phyloP scores from a whole-genome alignment of 2,113 vertebrate species.

The Pterophyllum scalare region DNA sequence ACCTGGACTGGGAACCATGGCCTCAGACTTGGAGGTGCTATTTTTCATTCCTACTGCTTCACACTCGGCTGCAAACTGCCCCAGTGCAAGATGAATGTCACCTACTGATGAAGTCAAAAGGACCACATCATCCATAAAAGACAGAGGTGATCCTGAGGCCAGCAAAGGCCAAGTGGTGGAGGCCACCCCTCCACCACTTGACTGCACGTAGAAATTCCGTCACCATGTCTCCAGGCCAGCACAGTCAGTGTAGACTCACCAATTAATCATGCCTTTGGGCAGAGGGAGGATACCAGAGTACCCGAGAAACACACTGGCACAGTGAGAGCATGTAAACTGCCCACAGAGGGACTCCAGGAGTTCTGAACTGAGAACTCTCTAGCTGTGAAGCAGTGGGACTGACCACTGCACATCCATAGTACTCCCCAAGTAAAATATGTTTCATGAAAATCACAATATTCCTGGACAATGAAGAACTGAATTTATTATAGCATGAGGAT shows the following conservation, averaged over 20 bases:
- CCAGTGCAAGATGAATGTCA: not conserved
- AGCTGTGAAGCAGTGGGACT: not conserved
- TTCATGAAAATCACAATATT: no score
- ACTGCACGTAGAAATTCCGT: no score
- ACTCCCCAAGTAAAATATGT: not conserved
- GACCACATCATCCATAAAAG: not conserved
- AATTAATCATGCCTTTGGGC: not conserved
- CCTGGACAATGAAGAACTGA: not conserved
- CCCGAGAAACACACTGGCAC: not conserved
- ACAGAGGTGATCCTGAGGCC: not conserved
- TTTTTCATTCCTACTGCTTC: not conserved
- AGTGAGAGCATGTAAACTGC: not conserved
- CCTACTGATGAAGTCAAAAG: not conserved
- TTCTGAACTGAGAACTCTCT: not conserved
- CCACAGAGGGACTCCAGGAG: not conserved
- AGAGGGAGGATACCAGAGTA: not conserved
- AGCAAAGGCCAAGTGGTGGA: not conserved
- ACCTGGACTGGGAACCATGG: not conserved
- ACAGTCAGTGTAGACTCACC: not conserved
- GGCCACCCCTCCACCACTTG: not conserved
- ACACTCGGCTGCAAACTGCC: not conserved
- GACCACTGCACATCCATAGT: not conserved
- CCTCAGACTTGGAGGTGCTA: not conserved
- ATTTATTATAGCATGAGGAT: not conserved
- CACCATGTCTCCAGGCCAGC: not conserved